phyloP scores from a whole-genome alignment of 2,888 invertebrate species.

The Eupithecia vulgata region DNA sequence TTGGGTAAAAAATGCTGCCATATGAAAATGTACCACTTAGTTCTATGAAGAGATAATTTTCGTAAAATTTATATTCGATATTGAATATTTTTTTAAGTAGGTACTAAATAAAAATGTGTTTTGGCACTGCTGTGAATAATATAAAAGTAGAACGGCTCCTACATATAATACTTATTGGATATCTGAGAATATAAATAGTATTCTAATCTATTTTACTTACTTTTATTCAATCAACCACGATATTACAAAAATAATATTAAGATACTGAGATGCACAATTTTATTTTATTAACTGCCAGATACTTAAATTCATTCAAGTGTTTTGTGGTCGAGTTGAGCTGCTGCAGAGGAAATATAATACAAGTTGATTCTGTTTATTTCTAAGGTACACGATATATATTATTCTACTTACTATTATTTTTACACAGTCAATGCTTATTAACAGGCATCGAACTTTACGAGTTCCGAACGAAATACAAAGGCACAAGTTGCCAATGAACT shows the following conservation, averaged over 20 bases:
- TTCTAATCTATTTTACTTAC: conserved; percentile 34
- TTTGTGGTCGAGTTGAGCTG: conserved; percentile 22
- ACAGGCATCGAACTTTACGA: conserved; percentile 14
- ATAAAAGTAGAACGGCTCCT: conserved; percentile 62
- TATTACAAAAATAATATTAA: conserved; percentile 5
- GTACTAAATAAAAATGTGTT: conserved; percentile 47
- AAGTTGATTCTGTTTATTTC: conserved; percentile 30
- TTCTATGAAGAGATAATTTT: background rate
- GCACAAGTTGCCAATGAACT: conserved; percentile 3
- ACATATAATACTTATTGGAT: conserved; percentile 62
- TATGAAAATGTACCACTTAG: background rate
- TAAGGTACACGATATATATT: conserved; percentile 24
- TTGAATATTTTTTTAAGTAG: background rate
- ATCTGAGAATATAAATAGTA: conserved; percentile 52
- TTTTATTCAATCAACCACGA: conserved; percentile 20
- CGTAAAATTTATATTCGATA: background rate
- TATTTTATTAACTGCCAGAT: background rate
- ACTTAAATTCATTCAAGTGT: conserved; percentile 10
- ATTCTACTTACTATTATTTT: conserved; percentile 32
- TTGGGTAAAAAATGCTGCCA: background rate
- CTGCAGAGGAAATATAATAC: conserved; percentile 25
- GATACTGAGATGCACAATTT: background rate
- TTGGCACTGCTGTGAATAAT: conserved; percentile 71
- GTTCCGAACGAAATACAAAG: conserved; percentile 26
- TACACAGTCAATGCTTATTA: conserved; percentile 30